A percentile compares a stretch with the other conserved stretches of the same genome.
Evolutionary conservation across 2,888 invertebrate species (phyloP).

Genomic region (Cyclophora punctaria): DNA sequence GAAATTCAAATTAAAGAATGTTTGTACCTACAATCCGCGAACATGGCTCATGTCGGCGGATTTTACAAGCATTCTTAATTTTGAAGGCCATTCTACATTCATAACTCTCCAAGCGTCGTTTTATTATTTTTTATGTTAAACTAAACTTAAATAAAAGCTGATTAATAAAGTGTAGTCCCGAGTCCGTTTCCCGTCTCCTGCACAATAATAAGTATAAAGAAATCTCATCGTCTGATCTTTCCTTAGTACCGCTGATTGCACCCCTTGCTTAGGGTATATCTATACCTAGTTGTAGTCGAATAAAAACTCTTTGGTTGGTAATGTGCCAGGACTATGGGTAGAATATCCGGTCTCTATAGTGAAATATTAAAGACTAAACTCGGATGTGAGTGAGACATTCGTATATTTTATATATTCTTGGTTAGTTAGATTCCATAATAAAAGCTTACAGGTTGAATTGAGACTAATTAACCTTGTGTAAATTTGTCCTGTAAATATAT

Average conservation of each 20-base stretch:
- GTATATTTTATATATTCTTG: too few species aligned
- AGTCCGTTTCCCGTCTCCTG: not conserved
- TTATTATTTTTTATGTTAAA: not conserved
- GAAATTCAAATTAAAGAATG: too few species aligned
- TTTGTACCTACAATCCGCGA: too few species aligned
- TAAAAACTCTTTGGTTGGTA: slow-evolving; percentile 62
- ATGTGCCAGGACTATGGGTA: slow-evolving; percentile 63
- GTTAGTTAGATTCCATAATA: too few species aligned
- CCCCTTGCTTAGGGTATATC: slow-evolving; percentile 19
- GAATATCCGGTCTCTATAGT: slow-evolving; percentile 47
- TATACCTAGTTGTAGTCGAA: slow-evolving; percentile 40
- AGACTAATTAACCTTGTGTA: too few species aligned
- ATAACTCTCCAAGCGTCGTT: too few species aligned
- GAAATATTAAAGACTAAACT: slow-evolving; percentile 42
- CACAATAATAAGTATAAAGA: not conserved
- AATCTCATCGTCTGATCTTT: slow-evolving; percentile 9
- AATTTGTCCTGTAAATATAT: too few species aligned
- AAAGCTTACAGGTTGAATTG: too few species aligned
- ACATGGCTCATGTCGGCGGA: too few species aligned
- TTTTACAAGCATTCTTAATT: too few species aligned
- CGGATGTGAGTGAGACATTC: too few species aligned
- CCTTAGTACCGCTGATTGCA: slow-evolving; percentile 55
- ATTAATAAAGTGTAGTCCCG: not conserved
- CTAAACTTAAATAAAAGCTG: not conserved
- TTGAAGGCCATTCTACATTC: too few species aligned